Percentiles rank a stretch among this genome's conserved stretches.
phyloP scores from a whole-genome alignment of 1,140 invertebrate genomes.

The Diuraphis noxia region DNA sequence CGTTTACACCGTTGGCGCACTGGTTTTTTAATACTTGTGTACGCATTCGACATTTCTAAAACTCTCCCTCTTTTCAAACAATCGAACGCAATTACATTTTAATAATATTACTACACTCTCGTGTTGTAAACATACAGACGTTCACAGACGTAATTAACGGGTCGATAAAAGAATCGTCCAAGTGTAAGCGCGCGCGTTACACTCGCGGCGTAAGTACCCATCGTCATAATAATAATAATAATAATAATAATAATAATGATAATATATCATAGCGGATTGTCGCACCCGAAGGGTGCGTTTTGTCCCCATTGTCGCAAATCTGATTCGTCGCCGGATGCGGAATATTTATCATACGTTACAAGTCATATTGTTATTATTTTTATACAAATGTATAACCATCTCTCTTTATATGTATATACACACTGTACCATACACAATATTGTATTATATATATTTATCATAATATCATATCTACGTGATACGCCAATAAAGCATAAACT shows the following conservation, averaged over 20 bases:
- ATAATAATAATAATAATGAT: neutral
- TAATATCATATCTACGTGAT: too few species aligned
- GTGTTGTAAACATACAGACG: neutral
- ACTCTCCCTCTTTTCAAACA: neutral
- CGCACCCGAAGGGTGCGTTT: neutral
- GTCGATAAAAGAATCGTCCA: neutral
- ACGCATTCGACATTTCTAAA: neutral
- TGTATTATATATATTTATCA: neutral
- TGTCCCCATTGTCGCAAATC: neutral
- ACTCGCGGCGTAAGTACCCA: neutral
- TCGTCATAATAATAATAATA: neutral
- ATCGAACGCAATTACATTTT: neutral
- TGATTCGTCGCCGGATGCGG: neutral
- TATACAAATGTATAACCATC: neutral
- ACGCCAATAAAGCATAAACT: neutral
- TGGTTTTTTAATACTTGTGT: neutral
- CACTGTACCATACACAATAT: neutral
- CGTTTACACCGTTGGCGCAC: neutral
- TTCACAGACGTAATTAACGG: neutral
- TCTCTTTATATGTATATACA: neutral
- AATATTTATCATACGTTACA: neutral
- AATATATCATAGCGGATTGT: neutral
- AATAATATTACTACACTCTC: constrained; percentile 13
- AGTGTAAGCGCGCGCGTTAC: neutral
- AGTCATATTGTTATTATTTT: neutral